Base-by-base conservation (phyloP, 2,797 vertebrate species). In the Falco columbarius region DNA sequence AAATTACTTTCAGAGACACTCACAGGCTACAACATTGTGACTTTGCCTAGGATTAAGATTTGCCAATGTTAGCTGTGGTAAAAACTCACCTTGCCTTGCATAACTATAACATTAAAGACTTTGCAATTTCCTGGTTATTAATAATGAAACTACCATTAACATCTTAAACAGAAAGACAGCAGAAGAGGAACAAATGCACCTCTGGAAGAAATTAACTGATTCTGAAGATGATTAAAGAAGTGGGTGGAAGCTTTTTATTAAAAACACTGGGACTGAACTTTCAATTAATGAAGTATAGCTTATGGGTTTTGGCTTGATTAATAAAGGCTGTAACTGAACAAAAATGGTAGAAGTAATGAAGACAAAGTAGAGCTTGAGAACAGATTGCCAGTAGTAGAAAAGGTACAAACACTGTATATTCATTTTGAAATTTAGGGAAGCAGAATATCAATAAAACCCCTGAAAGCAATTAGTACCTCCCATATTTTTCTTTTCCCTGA, bases 201-300 rank as follows among this genome's bases (percentile, higher is more conserved):
- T 96, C 92, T 94, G 55, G 44, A 97, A 95, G 51, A 84, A 97
- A 95, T 92, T 91, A 97, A 96, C 72, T 47, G 79, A 46, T 90
- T 94, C 47, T 94, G 56, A 97, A 96, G 58, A 81, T 91, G 72
- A 96, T 96, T 97, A 94, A 94, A 95, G 86, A 90, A 79, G 62
- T 90, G 26, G 59, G 85, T 86, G 44, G 49, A 81, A 89, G 52
- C 32, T 91, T 94, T 97, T 96, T 95, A 90, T 95, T 97, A 83
- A 96, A 97, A 96, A 68, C 20, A 36, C 24, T 89, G 85, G 93
- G 85, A 92, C n/a, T 89, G 62, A 97, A 91, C 77, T 90, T 98
- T 95, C 80, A 95, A 54, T 96, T 97, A 97, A 95, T 95, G 87
- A 97, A 95, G 51, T 42, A 74, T 74, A 87, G 66, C 55, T 92